These are phyloP conservation scores for Tipula vernalis DNA, from an alignment of 2,888 invertebrate genomes.

Conservation along the genomic window DNA sequence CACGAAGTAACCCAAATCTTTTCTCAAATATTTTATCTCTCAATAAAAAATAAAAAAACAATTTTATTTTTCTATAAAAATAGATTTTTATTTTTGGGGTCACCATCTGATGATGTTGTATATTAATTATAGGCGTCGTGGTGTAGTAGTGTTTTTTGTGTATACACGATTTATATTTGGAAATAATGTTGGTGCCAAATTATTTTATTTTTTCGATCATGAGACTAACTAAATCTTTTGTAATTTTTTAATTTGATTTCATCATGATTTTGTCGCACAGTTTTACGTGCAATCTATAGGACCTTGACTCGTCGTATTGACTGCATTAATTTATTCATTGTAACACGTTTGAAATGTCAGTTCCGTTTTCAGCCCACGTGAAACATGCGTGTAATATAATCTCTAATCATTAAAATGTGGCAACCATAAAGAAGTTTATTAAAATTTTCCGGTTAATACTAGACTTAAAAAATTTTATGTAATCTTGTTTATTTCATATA, in stretches of 20 bases:
- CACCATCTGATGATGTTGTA: background rate
- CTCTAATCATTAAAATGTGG: background rate
- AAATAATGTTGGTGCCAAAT: background rate
- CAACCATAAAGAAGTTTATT: background rate
- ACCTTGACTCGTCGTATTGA: no score
- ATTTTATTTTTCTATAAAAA: background rate
- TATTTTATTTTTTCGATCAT: background rate
- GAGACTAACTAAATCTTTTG: background rate
- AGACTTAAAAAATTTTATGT: background rate
- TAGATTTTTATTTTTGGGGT: background rate
- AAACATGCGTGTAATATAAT: background rate
- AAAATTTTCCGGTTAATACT: background rate
- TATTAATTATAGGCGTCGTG: background rate
- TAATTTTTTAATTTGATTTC: background rate
- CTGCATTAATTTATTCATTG: no score
- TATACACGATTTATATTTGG: background rate
- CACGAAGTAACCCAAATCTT: background rate
- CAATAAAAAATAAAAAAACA: background rate
- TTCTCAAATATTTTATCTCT: background rate
- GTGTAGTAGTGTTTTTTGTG: background rate
- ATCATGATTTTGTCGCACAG: background rate
- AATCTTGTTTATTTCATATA: background rate
- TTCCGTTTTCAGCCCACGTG: background rate
- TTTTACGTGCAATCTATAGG: background rate
- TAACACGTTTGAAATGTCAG: background rate